A percentile compares a stretch with the other conserved stretches of the same genome.
Evolutionary conservation across 2,797 vertebrate species (phyloP).

Genomic region (Emys orbicularis): DNA sequence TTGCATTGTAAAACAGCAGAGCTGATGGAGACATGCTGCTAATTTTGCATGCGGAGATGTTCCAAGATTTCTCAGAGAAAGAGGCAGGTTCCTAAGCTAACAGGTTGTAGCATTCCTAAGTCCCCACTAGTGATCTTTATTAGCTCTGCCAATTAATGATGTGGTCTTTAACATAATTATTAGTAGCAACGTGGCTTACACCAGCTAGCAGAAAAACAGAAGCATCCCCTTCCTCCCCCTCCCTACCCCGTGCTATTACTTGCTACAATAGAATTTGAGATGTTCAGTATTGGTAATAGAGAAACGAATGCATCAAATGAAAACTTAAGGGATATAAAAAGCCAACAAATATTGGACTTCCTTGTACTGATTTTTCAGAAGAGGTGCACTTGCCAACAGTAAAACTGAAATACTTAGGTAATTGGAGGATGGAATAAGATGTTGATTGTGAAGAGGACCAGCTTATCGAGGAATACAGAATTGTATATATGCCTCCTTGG

Average conservation of each 20-base stretch:
- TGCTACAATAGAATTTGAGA: neutral
- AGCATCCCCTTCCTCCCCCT: neutral
- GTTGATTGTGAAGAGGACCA: neutral
- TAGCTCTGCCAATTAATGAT: neutral
- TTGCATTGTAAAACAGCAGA: neutral
- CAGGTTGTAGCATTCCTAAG: neutral
- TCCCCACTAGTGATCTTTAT: neutral
- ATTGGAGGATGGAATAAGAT: neutral
- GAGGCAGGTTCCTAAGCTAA: neutral
- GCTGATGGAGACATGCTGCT: accelerated
- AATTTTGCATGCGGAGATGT: neutral
- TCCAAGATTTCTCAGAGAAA: neutral
- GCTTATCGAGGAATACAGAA: neutral
- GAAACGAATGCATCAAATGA: accelerated
- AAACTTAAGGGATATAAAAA: accelerated
- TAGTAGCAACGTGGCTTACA: neutral
- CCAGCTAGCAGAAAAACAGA: neutral
- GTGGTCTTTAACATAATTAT: neutral
- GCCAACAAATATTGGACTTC: accelerated
- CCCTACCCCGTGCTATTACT: neutral
- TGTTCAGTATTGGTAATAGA: accelerated
- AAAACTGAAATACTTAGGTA: neutral
- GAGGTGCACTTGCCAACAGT: neutral
- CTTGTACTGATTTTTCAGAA: neutral
- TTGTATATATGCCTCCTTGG: neutral